Conservation (phyloP, 2,113 vertebrate genomes). For the Nerophis lumbriciformis region DNA sequence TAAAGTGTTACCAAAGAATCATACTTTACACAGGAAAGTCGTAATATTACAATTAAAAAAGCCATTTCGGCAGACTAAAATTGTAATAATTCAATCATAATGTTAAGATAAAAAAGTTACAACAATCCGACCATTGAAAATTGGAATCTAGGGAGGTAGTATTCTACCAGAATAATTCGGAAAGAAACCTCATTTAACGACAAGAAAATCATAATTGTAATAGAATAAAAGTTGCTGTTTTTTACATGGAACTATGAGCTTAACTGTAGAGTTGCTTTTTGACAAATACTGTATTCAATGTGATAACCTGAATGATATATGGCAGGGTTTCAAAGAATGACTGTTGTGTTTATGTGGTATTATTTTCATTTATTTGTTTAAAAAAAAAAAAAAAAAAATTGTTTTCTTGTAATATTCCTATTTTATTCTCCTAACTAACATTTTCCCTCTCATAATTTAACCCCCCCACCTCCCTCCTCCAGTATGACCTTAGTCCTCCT, state of each 20-base stretch:
- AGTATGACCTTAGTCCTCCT: neutral
- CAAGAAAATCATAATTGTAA: neutral
- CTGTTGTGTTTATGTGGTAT: no score
- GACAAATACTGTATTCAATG: no score
- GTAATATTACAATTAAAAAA: neutral
- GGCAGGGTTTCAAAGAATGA: no score
- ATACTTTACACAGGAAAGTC: neutral
- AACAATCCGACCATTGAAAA: no score
- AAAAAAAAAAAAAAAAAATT: neutral
- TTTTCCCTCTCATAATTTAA: constrained; percentile 16
- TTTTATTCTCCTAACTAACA: constrained; percentile 10
- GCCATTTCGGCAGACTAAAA: neutral
- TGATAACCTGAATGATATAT: no score
- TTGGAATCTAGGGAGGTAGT: no score
- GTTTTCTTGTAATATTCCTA: neutral
- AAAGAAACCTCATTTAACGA: no score
- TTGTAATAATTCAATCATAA: neutral
- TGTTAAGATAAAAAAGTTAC: neutral
- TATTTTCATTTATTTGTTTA: no score
- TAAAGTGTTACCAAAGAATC: neutral
- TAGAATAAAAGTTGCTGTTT: neutral
- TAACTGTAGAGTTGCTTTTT: no score
- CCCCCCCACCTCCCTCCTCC: neutral
- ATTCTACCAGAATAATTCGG: no score
- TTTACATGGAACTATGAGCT: neutral